Conservation (phyloP, 2,113 vertebrate species). For the Ivindomyrus marchei region DNA sequence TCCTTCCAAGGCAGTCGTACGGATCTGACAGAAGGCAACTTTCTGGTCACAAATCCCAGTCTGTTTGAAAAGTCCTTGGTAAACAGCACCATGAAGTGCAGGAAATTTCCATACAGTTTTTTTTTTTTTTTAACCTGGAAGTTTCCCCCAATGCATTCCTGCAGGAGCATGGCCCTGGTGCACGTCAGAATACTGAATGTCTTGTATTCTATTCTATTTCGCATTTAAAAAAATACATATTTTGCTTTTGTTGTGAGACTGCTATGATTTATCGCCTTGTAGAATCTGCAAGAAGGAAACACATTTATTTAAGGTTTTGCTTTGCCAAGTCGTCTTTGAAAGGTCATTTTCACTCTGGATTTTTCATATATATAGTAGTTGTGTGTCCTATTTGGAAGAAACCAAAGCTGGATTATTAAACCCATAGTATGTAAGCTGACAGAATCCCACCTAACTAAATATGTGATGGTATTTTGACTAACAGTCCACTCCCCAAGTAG, state of each 20-base stretch:
- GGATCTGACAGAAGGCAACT: constrained; percentile 14
- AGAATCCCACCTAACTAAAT: constrained; percentile 30
- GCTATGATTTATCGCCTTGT: constrained; percentile 80
- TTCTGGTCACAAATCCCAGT: constrained; percentile 17
- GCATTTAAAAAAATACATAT: constrained; percentile 31
- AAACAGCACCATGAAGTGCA: constrained; percentile 29
- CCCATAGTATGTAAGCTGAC: constrained; percentile 41
- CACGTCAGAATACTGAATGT: constrained; percentile 34
- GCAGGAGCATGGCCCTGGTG: constrained; percentile 30
- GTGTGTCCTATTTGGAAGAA: constrained; percentile 23
- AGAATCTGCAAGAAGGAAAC: constrained; percentile 72
- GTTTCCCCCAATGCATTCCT: constrained; percentile 32
- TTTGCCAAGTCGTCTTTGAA: neutral
- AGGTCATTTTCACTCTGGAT: neutral
- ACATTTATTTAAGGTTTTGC: constrained; percentile 21
- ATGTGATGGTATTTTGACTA: constrained; percentile 20
- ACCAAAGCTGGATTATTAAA: constrained; percentile 38
- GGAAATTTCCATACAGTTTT: constrained; percentile 31
- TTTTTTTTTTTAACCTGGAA: constrained; percentile 27
- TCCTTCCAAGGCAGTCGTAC: neutral
- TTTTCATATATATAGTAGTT: constrained; percentile 26
- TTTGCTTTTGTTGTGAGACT: constrained; percentile 1
- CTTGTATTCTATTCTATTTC: constrained; percentile 24
- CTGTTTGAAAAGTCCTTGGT: neutral
- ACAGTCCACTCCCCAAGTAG: constrained; percentile 14